Evolutionary conservation across 2,113 vertebrate genomes (phyloP), one percentile per base, ranked within the genome.

Genomic region (Cettia cetti): DNA sequence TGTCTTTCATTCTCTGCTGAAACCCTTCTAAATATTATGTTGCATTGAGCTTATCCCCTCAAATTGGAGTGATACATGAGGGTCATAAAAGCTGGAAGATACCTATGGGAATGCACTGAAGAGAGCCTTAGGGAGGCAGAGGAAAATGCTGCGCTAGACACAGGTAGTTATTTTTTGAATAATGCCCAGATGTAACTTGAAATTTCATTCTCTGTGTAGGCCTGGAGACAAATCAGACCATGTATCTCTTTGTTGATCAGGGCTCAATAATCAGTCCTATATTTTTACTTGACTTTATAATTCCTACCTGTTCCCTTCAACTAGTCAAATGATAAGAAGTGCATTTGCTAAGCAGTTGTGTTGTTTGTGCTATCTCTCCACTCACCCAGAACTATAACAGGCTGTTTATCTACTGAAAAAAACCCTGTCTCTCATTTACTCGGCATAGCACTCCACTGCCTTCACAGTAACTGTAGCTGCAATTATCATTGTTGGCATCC

Each of bases 401-500:
- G 76, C 91, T 95, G 86, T 97, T 97, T 96, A 95, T 96, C 93
- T 97, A 31, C 76, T 33, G 61, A 95, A 59, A 83, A 85, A 95
- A 97, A 56, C 7, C 31, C 59, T 84, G 65, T 72, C 45, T 95
- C 80, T 97, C 82, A 81, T 94, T 97, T 96, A 84, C 95, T 92
- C 75, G 80, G 64, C 64, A 66, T 68, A 96, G 66, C 76, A 72
- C 71, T 93, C 59, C 44, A 44, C 79, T 76, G 81, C 86, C 82
- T 97, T 89, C 83, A 54, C 33, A 50, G 87, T 79, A 95, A 89
- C 85, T 77, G 88, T 83, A 92, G 88, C 69, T 88, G 92, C 89
- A 97, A 97, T 97, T 95, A 96, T 96, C 94, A 66, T 95, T 93
- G 86, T 89, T 86, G 84, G 89, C 85, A 90, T 96, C 86, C 94